Evolutionary conservation across 2,797 vertebrate species (phyloP).

Genomic region (Simalia tracyae): DNA sequence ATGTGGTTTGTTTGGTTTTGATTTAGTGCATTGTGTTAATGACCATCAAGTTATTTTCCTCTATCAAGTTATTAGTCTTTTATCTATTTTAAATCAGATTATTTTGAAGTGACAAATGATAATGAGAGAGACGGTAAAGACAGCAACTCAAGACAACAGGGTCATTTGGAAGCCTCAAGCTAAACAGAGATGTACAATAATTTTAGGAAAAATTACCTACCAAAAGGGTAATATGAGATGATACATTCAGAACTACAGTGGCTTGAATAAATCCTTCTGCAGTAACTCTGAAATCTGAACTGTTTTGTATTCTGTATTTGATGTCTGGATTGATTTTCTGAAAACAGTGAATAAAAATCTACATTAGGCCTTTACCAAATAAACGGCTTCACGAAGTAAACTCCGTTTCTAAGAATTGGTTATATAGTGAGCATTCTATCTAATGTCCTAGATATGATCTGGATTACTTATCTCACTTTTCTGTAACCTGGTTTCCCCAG

Average conservation of each 20-base stretch:
- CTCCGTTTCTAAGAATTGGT: background rate
- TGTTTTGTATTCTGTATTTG: constrained; percentile 69
- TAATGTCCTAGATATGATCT: background rate
- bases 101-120: background rate
- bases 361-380: background rate
- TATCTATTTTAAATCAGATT: background rate
- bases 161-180: background rate
- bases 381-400: background rate
- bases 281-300: constrained; percentile 69
- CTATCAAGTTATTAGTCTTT: background rate
- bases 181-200: background rate
- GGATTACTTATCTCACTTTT: background rate
- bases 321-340: constrained; percentile 83
- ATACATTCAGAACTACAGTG: constrained; percentile 34
- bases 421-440: background rate
- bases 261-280: constrained; percentile 76
- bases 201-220: constrained; percentile 45
- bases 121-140: background rate
- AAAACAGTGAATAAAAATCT: constrained; percentile 32
- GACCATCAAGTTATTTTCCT: background rate
- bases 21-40: background rate
- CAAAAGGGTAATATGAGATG: constrained; percentile 26
- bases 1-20: background rate
- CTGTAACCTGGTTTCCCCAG: background rate
- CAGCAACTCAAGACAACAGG: too few relatives aligned